phyloP scores from a whole-genome alignment of 1,140 invertebrate genomes.

The Eufriesea mexicana region DNA sequence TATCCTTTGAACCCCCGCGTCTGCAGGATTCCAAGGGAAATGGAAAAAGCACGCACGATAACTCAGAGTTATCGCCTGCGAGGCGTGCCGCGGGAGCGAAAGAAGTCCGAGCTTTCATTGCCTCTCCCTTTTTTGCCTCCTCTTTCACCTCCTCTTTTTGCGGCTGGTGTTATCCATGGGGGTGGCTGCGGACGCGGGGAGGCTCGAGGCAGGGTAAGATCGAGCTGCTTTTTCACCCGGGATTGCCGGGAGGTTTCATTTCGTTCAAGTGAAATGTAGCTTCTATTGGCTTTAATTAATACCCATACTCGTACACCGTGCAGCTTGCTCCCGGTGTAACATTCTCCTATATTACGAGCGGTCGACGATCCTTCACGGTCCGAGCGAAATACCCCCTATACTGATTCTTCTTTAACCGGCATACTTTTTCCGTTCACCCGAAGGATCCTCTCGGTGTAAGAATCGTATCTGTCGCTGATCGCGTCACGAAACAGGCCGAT shows the following conservation, averaged over 20 bases:
- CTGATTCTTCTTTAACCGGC: not conserved
- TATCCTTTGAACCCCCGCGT: not conserved
- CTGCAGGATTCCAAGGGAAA: not conserved
- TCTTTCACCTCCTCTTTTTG: conserved; percentile 20
- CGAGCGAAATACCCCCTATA: not conserved
- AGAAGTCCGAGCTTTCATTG: not conserved
- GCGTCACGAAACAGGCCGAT: conserved; percentile 3
- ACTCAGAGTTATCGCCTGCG: conserved; percentile 27
- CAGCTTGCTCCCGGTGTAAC: not conserved
- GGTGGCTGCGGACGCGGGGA: not conserved
- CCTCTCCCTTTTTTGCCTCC: not conserved
- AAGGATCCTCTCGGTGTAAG: not conserved
- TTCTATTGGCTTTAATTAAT: conserved; percentile 38
- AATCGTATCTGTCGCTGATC: not conserved
- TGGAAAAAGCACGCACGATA: not conserved
- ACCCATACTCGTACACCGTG: too few species aligned
- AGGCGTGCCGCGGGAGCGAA: not conserved
- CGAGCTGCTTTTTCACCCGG: not conserved
- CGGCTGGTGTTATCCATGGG: not conserved
- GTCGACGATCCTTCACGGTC: not conserved
- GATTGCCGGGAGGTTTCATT: not conserved
- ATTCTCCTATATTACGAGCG: not conserved
- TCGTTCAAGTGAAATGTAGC: conserved; percentile 12
- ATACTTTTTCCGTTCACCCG: too few species aligned
- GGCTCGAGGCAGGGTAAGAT: conserved; percentile 14